Evolutionary conservation across 64 coral and sea anemone species (phyloP).

Genomic region (Montipora efflorescens): DNA sequence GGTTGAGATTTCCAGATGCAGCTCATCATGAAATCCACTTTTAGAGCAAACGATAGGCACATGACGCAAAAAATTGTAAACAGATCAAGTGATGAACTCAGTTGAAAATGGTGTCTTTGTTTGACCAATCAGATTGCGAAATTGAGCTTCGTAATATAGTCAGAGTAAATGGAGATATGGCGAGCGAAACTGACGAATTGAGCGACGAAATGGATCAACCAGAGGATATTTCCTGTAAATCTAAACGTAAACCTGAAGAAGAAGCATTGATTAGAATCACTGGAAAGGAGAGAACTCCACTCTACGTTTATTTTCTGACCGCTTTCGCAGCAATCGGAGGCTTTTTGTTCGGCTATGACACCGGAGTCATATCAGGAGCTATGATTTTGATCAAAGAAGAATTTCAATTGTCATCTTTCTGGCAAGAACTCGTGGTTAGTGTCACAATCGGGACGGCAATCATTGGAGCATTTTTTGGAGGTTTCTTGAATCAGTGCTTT

Average conservation of each 20-base stretch:
- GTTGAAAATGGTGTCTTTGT: too few species aligned
- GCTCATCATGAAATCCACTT: too few species aligned
- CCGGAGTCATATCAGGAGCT: constrained; percentile 94
- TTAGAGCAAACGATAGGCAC: too few species aligned
- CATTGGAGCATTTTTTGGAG: constrained; percentile 73
- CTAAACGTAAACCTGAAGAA: neutral
- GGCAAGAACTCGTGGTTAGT: constrained; percentile 95
- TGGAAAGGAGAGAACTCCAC: neutral
- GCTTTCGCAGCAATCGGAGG: constrained; percentile 91
- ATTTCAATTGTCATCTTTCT: constrained; percentile 72
- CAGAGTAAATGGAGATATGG: too few species aligned
- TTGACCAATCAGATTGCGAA: too few species aligned
- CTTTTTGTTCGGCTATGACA: constrained; percentile 97
- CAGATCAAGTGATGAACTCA: too few species aligned
- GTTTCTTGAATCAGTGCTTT: constrained; percentile 71
- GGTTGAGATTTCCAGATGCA: too few species aligned
- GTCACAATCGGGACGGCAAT: constrained; percentile 86
- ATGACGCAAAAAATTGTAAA: too few species aligned
- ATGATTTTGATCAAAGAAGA: constrained; percentile 81
- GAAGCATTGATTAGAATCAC: constrained; percentile 11
- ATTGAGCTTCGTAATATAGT: too few species aligned
- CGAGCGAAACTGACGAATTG: too few species aligned
- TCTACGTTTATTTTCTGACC: constrained; percentile 83
- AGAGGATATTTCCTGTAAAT: neutral
- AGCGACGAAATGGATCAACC: constrained; percentile 1